A percentile compares a stretch with the other conserved stretches of the same genome.
phyloP scores from a whole-genome alignment of 2,797 vertebrate genomes.

The Pangasius djambal region DNA sequence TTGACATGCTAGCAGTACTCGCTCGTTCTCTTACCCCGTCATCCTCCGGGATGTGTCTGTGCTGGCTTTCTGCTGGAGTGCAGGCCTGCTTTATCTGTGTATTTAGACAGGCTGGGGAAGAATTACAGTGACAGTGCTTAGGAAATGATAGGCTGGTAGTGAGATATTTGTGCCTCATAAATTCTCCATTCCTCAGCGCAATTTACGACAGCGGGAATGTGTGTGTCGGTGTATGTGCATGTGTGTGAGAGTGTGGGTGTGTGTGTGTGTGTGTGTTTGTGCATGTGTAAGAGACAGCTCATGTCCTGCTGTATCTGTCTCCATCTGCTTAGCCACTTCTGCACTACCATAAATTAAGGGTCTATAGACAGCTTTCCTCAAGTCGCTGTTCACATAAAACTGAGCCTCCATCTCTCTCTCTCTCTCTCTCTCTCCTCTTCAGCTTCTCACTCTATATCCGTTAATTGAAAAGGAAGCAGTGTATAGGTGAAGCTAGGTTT shows the following conservation, averaged over 20 bases:
- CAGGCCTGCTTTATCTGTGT: constrained; percentile 64
- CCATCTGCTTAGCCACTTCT: constrained; percentile 65
- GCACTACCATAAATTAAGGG: constrained; percentile 53
- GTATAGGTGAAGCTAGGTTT: constrained; percentile 54
- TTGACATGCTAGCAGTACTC: constrained; percentile 35
- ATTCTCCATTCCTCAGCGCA: constrained; percentile 70
- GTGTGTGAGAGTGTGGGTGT: constrained; percentile 11
- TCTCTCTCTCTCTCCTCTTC: constrained; percentile 32
- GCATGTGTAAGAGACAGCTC: constrained; percentile 64
- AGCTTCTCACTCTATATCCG: background rate
- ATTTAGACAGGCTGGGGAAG: constrained; percentile 56
- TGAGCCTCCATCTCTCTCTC: constrained; percentile 48
- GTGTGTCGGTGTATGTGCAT: constrained; percentile 36
- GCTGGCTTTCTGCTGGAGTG: constrained; percentile 52
- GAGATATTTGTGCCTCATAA: constrained; percentile 77
- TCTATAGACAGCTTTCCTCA: constrained; percentile 56
- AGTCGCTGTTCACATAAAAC: constrained; percentile 63
- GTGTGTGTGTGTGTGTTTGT: constrained; percentile 40
- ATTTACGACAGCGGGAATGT: constrained; percentile 64
- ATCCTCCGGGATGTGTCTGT: constrained; percentile 50
- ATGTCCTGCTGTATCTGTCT: constrained; percentile 66
- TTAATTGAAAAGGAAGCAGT: constrained; percentile 56
- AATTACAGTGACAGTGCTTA: constrained; percentile 71
- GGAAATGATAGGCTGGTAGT: constrained; percentile 73
- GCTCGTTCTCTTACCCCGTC: constrained; percentile 32